Evolutionary conservation across 2,888 invertebrate species (phyloP), one percentile per base, ranked within the genome.

Genomic region (Lycocerus yunnanus): DNA sequence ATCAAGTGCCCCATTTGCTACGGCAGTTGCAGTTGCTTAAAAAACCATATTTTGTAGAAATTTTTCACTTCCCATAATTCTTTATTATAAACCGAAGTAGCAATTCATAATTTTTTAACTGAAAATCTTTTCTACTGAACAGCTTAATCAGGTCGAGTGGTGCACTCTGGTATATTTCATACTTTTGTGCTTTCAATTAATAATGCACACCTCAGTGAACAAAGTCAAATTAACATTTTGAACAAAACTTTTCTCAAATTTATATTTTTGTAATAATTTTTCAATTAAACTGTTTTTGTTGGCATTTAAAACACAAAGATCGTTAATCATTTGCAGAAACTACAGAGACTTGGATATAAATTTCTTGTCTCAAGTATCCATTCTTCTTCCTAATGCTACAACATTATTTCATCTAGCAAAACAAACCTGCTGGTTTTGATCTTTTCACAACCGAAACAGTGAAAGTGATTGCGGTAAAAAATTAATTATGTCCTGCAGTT

Each of bases 391-490:
- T 63, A 63, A 63, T 63, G 20, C 18, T 18, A 63, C 61, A n/a
- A 18, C 16, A 13, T 18, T 63, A 63, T 18, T 63, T 63, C 18
- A 20, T 63, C n/a, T 15, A 15, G 66, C 27, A 27, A 15, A 27
- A 66, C 58, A 63, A 20, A 43, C 16, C 61, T 70, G 69, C 61
- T 70, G 69, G 18, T 70, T 70, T 70, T 70, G 69, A 70, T 70
- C 15, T 43, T 58, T 70, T 15, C 27, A 58, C 63, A 70, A 43
- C 20, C 61, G 43, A 70, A n/a, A n/a, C n/a, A n/a, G n/a, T n/a
- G n/a, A n/a, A 65, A 58, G 65, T 70, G 61, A 63, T 70, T 63
- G 58, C 43, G 20, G 20, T 1, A 18, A 15, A n/a, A 63, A 63
- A 63, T 43, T 43, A 43, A 43, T 43, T 43, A n/a, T n/a, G n/a